phyloP scores from a whole-genome alignment of 2,797 vertebrate genomes.

The Hemitrygon akajei region DNA sequence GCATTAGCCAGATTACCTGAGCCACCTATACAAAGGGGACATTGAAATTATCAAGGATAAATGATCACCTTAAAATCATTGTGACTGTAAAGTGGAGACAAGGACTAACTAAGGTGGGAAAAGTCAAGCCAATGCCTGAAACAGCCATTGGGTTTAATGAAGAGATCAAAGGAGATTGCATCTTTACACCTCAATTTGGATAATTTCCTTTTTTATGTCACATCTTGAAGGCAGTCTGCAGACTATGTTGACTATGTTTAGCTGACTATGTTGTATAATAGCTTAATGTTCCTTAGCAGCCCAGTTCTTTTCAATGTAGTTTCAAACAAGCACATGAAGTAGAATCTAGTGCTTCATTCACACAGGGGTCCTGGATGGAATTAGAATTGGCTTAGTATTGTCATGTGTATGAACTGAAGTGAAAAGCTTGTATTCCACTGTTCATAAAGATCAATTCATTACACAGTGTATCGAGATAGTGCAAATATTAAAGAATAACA shows the following conservation, averaged over 20 bases:
- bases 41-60: not conserved
- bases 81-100: not conserved
- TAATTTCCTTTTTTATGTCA: not conserved
- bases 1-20: not conserved
- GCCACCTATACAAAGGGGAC: not conserved
- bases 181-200: not conserved
- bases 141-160: not conserved
- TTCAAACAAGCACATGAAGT: not conserved
- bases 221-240: not conserved
- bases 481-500: too few relatives aligned
- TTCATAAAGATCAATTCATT: too few relatives aligned
- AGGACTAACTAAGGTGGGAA: not conserved
- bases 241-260: not conserved
- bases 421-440: too few relatives aligned
- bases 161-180: not conserved
- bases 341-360: not conserved
- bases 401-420: too few relatives aligned
- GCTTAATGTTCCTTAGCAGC: not conserved
- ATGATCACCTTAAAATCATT: not conserved
- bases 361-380: not conserved
- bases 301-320: not conserved
- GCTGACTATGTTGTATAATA: too few relatives aligned
- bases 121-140: not conserved
- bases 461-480: too few relatives aligned
- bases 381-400: too few relatives aligned